These are phyloP conservation scores for Pangasius mekongensis DNA, from an alignment of 2,797 vertebrate genomes.

Conservation along the genomic window DNA sequence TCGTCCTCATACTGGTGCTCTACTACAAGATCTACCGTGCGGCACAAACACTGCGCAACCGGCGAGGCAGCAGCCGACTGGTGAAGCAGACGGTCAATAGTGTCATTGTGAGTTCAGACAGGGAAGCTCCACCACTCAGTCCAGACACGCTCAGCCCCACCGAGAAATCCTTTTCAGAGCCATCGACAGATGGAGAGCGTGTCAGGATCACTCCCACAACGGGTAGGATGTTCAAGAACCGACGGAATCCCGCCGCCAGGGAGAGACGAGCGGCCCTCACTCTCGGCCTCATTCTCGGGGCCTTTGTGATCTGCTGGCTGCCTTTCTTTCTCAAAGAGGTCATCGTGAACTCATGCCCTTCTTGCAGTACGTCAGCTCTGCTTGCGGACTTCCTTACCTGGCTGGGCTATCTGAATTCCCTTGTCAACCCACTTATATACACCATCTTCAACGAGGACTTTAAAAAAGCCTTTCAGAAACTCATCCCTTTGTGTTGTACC, in stretches of 20 bases:
- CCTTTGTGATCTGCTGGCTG: constrained; percentile 97
- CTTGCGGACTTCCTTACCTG: constrained; percentile 95
- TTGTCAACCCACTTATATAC: constrained; percentile 98
- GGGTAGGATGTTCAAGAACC: constrained; percentile 66
- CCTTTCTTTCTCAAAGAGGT: constrained; percentile 99
- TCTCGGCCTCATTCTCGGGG: constrained; percentile 91
- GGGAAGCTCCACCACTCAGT: constrained; percentile 75
- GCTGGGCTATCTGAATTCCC: constrained; percentile 97
- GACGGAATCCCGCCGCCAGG: constrained; percentile 86
- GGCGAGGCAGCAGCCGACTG: constrained; percentile 86
- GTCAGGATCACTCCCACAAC: constrained; percentile 63
- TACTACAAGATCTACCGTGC: constrained; percentile 98
- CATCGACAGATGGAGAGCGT: constrained; percentile 85
- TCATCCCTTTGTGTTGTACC: constrained; percentile 80
- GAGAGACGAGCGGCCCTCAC: constrained; percentile 94
- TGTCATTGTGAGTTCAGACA: constrained; percentile 69
- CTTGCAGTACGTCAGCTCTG: constrained; percentile 88
- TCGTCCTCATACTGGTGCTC: constrained; percentile 93
- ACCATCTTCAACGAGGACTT: constrained; percentile 99
- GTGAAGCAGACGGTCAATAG: constrained; percentile 83
- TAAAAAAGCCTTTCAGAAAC: constrained; percentile 97
- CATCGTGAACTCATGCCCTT: constrained; percentile 89
- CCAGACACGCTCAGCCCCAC: constrained; percentile 75
- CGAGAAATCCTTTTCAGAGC: constrained; percentile 89
- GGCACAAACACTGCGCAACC: constrained; percentile 91